Conservation (phyloP, 2,113 vertebrate species). For the Columbina picui region DNA sequence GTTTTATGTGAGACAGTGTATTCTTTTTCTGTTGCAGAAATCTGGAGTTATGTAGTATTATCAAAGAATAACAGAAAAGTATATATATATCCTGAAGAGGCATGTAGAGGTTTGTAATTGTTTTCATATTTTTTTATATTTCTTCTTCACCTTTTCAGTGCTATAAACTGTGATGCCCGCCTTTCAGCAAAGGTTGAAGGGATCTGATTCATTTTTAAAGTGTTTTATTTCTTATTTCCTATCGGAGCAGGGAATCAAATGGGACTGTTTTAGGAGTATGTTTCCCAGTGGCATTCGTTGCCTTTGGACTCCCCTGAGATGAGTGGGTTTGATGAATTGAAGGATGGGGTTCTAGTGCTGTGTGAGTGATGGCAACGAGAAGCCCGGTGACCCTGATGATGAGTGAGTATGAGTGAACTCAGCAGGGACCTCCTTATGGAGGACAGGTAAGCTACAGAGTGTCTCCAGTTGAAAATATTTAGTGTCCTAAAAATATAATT, state of each 20-base stretch:
- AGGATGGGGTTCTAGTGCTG: not conserved
- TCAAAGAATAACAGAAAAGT: slow-evolving; percentile 9
- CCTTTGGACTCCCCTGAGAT: not conserved
- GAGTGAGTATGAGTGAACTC: not conserved
- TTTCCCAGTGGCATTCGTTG: not conserved
- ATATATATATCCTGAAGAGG: not conserved
- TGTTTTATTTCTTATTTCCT: slow-evolving; percentile 32
- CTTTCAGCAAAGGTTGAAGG: slow-evolving; percentile 12
- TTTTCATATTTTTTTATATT: slow-evolving; percentile 6
- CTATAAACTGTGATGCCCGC: slow-evolving; percentile 14
- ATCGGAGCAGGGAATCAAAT: not conserved
- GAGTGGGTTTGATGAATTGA: not conserved
- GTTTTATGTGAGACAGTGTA: not conserved
- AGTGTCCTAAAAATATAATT: not conserved
- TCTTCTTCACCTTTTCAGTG: slow-evolving; percentile 2
- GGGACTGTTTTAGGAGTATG: not conserved
- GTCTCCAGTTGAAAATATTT: fast-evolving
- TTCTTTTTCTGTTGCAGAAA: not conserved
- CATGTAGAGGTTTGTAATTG: slow-evolving; percentile 25
- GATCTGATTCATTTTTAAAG: slow-evolving; percentile 45
- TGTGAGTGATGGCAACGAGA: not conserved
- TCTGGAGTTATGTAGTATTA: not conserved
- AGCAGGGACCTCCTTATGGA: not conserved
- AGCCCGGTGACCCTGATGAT: not conserved
- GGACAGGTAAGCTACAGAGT: not conserved